Evolutionary conservation across 2,797 vertebrate genomes (phyloP).

Genomic region (Craterocephalus amniculus): DNA sequence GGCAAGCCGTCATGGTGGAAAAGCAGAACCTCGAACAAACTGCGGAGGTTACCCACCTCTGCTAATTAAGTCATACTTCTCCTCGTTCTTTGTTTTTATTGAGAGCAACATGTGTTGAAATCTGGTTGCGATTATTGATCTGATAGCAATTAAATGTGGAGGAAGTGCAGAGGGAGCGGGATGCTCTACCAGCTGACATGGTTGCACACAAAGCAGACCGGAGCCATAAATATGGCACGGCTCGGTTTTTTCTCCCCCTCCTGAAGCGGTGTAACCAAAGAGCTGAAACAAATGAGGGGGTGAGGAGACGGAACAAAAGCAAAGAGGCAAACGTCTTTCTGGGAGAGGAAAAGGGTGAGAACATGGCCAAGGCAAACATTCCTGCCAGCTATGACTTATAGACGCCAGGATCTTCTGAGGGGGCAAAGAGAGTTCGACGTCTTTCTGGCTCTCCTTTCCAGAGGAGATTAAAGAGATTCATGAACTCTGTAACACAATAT

Average conservation of each 20-base stretch:
- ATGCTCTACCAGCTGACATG: not conserved
- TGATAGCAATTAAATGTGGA: slow-evolving; percentile 12
- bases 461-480: slow-evolving; percentile 18
- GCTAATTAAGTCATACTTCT: not conserved
- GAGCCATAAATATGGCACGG: not conserved
- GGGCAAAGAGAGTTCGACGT: not conserved
- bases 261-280: slow-evolving; percentile 18
- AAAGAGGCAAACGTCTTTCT: not conserved
- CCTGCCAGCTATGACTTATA: slow-evolving; percentile 23
- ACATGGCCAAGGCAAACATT: slow-evolving; percentile 33
- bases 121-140: slow-evolving; percentile 40
- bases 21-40: not conserved
- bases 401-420: not conserved
- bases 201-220: not conserved
- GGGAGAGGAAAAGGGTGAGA: slow-evolving; percentile 4
- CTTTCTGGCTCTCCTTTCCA: slow-evolving; percentile 6
- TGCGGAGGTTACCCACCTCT: not conserved
- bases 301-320: not conserved
- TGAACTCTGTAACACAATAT: not conserved
- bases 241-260: not conserved
- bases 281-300: slow-evolving; percentile 3
- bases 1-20: slow-evolving; percentile 8
- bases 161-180: not conserved
- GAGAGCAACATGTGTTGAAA: not conserved
- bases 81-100: not conserved